Conservation (phyloP, 2,888 invertebrate genomes). For the Peribatodes rhomboidaria region DNA sequence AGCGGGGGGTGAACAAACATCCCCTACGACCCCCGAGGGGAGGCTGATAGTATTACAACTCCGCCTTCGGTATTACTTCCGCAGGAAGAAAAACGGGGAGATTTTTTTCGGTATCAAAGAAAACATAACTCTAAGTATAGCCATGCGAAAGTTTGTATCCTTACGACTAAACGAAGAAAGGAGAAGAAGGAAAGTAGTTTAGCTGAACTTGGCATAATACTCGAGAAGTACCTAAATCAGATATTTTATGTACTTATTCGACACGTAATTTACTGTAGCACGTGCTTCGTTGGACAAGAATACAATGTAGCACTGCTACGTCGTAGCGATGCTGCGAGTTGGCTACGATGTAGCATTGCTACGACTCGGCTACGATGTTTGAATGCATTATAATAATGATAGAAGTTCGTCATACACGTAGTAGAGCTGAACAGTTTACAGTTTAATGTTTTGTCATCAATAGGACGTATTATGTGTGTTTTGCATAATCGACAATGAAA, state of each 20-base stretch:
- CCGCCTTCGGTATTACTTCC: constrained; percentile 31
- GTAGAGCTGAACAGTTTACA: no score
- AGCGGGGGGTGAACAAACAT: constrained; percentile 43
- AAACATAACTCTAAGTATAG: not conserved
- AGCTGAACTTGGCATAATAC: no score
- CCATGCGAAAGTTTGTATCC: not conserved
- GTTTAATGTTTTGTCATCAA: no score
- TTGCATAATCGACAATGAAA: no score
- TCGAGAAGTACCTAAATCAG: no score
- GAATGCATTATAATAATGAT: not conserved
- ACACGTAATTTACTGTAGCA: not conserved
- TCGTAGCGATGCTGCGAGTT: not conserved
- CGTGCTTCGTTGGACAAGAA: not conserved
- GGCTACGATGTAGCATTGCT: not conserved
- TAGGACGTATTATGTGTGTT: no score
- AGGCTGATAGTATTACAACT: constrained; percentile 35
- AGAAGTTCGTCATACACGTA: no score
- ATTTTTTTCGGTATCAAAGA: not conserved
- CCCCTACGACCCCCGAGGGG: constrained; percentile 26
- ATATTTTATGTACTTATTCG: no score
- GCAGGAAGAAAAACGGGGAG: not conserved
- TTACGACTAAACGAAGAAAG: not conserved
- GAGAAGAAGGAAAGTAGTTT: no score
- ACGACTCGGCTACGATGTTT: not conserved
- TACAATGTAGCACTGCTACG: not conserved